Percentiles rank a stretch among this genome's conserved stretches.
Conservation (phyloP, 2,113 vertebrate genomes). For the Myrmecophaga tridactyla region DNA sequence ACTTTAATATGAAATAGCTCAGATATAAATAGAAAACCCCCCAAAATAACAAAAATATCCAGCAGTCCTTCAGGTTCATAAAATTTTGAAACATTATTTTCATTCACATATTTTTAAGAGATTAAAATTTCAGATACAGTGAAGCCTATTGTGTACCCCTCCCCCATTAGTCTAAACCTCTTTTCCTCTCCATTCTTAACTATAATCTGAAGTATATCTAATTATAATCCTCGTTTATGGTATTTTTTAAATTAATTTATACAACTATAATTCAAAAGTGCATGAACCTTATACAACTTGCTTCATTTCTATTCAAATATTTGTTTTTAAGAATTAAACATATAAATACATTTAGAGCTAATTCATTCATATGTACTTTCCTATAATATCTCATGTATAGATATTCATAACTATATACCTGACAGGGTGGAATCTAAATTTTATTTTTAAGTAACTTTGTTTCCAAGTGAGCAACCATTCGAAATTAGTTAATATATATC, state of each 20-base stretch:
- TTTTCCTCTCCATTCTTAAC: background rate
- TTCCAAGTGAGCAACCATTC: background rate
- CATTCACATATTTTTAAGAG: background rate
- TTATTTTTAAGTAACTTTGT: background rate
- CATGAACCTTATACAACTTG: background rate
- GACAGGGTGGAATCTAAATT: background rate
- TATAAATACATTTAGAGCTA: background rate
- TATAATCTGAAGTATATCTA: background rate
- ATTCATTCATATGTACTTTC: background rate
- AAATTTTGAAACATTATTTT: background rate
- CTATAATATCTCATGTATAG: background rate
- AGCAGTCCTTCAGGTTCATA: background rate
- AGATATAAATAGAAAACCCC: background rate
- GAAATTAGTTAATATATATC: background rate
- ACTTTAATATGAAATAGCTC: background rate
- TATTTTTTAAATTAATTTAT: background rate
- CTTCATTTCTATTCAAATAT: background rate
- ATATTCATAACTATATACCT: background rate
- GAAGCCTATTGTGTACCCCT: background rate
- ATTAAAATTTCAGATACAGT: background rate
- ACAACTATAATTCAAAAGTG: background rate
- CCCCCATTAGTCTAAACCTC: background rate
- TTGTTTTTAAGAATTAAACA: slow-evolving; percentile 6
- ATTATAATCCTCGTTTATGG: background rate
- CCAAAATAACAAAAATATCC: background rate